Evolutionary conservation across 2,113 vertebrate genomes (phyloP).

Genomic region (Epinephelus fuscoguttatus): DNA sequence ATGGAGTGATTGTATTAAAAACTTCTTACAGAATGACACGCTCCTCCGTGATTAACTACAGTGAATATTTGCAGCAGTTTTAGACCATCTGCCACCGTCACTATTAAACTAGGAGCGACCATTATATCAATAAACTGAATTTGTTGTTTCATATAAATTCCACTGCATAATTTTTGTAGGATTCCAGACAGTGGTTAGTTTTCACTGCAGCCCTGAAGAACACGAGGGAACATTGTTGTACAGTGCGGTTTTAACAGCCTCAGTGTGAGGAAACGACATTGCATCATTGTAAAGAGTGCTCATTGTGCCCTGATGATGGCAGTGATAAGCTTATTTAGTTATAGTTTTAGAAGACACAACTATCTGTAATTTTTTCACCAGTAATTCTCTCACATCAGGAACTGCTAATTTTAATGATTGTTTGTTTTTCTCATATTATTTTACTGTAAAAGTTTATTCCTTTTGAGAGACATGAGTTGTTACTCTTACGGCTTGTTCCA

Average conservation of each 20-base stretch:
- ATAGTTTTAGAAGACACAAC: not conserved
- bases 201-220: constrained; percentile 9
- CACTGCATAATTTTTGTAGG: not conserved
- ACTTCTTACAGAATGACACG: constrained; percentile 4
- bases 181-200: constrained; percentile 3
- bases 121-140: constrained; percentile 19
- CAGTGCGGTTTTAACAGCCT: constrained; percentile 14
- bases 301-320: constrained; percentile 17
- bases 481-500: not conserved
- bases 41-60: not conserved
- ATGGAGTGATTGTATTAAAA: constrained; percentile 10
- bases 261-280: constrained; percentile 18
- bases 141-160: constrained; percentile 19
- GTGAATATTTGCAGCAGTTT: constrained; percentile 9
- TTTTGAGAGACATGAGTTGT: constrained; percentile 7
- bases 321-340: constrained; percentile 5
- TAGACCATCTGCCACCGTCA: constrained; percentile 30
- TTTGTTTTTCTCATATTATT: constrained; percentile 29
- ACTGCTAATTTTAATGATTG: not conserved
- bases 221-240: not conserved
- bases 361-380: not conserved
- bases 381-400: not conserved
- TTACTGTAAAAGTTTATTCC: not conserved
- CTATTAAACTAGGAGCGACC: not conserved
- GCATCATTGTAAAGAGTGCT: constrained; percentile 14